Base-by-base conservation (phyloP, 2,113 vertebrate species). In the Capreolus pygargus region DNA sequence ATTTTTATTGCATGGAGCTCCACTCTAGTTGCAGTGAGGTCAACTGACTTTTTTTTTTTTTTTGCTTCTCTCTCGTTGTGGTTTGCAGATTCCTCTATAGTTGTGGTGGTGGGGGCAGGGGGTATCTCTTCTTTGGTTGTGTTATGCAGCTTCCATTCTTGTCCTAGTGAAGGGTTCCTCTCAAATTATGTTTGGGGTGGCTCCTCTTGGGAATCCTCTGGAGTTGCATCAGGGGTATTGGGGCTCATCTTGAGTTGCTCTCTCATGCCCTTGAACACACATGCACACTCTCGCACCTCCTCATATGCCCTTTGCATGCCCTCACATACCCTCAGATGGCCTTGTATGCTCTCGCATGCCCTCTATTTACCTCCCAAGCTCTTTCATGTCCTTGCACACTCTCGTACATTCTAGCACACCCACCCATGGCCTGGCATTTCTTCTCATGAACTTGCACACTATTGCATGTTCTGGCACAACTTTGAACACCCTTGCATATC, bases 401-500 rank as follows among this genome's bases (percentile, higher is more conserved):
- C 17, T n/a, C 8, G 7, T 67, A n/a, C 8, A n/a, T 67, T 67
- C 33, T 67, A 67, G 61, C 33, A n/a, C 16, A 67, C 8, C 16
- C 7, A 67, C 33, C 33, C 33, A 67, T 1, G 4, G 5, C 61
- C 16, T 67, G 61, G 33, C 33, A 67, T 67, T 33, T 67, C 61
- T 16, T 67, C 1, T 0, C 16, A 67, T 1, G 61, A 67, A 67
- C 16, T 67, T 4, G 8, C 33, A 67, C 16, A 4, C 6, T 33
- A n/a, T 67, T 67, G 61, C 16, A n/a, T 16, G 17, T 67, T 8
- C 61, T 67, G 61, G 61, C 33, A n/a, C 33, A 67, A 67, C 7
- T 67, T 67, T 7, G 7, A n/a, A 67, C 61, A n/a, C 33, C 33
- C 33, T 64, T 0, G 1, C 16, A 64, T 0, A 0, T 64, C 61